Base-by-base conservation (phyloP, 2,888 invertebrate genomes). In the Agriopis marginaria region DNA sequence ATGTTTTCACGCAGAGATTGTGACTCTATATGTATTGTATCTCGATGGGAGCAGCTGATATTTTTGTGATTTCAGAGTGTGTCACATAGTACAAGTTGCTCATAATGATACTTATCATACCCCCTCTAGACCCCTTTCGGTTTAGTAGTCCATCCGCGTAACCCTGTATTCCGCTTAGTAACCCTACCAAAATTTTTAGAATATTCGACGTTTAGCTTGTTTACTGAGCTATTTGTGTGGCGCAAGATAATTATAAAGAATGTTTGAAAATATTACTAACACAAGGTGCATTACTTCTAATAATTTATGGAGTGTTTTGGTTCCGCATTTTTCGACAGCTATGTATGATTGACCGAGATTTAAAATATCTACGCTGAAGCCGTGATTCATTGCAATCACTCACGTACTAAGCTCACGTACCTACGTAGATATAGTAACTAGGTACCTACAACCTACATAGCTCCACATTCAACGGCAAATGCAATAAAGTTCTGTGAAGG, bases 341-440 rank as follows among this genome's bases (percentile, higher is more conserved):
- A 81, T 77, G 82, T 81, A 83, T 78, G 82, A 81, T 78, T 77
- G 76, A 76, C 69, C 75, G 73, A 74, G 63, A 77, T 84, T 80
- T 70, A 81, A 85, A 86, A 86, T 85, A 86, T 68, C 72, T 60
- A 64, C 65, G 67, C 69, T 63, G 63, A 70, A 74, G 54, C 66
- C 67, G 64, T 84, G 86, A 84, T 77, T 86, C 85, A 86, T 63
- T 62, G 74, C 56, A 50, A 54, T 72, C 60, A 68, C 68, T 65
- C 59, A 42, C 58, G 39, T 32, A 49, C 64, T 56, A 39, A 40
- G 44, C 40, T 23, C 42, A 17, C 17, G 11, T 39, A 47, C 10
- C 44, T n/a, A 50, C 9, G 47, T 47, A 7, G 9, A 3, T 50
- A 17, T 9, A 9, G 14, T 49, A 49, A 45, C 11, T 49, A 49